Base-by-base conservation (phyloP, 2,888 invertebrate species). In the Hydroisotoma schaefferi region DNA sequence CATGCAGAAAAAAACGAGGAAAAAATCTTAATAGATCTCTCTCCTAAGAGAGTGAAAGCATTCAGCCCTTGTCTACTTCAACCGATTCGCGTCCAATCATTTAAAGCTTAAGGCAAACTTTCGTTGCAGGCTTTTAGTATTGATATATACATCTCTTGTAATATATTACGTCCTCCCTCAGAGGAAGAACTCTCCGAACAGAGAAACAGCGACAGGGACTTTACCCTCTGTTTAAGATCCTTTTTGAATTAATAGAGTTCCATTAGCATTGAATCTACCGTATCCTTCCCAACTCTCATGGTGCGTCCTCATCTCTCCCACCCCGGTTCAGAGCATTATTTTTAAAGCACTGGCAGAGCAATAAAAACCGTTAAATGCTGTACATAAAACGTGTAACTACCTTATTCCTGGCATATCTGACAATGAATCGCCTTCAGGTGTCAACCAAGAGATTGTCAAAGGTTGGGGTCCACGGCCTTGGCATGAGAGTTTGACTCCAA, bases 321-420 rank as follows among this genome's bases (percentile, higher is more conserved):
- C 18, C 20, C 46, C 25, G 46, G 46, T 25, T n/a, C n/a, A n/a
- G n/a, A n/a, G n/a, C n/a, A n/a, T n/a, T n/a, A n/a, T n/a, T n/a
- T n/a, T n/a, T n/a, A n/a, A n/a, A n/a, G n/a, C n/a, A 5, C 20
- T 33, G 8, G 33, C 8, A 33, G 33, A 33, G 15, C 8, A 33
- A 10, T 33, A 8, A 15, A 33, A 33, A 15, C 8, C 40, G 15
- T 40, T 33, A 10, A 6, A 33, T 40, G 40, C n/a, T 8, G 8
- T 40, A 15, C 40, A 40, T 18, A 20, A 18, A 40, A 15, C 15
- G n/a, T 18, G 15, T 40, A 40, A 40, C 20, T 25, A 68, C 69
- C 69, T 65, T 10, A 71, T 40, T 48, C 68, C 66, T 2, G 66
- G 69, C 29, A 69, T 66, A 55, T 58, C 56, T 6, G 62, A 56